Conservation (phyloP, 2,888 invertebrate genomes). For the Stratiomys singularior region DNA sequence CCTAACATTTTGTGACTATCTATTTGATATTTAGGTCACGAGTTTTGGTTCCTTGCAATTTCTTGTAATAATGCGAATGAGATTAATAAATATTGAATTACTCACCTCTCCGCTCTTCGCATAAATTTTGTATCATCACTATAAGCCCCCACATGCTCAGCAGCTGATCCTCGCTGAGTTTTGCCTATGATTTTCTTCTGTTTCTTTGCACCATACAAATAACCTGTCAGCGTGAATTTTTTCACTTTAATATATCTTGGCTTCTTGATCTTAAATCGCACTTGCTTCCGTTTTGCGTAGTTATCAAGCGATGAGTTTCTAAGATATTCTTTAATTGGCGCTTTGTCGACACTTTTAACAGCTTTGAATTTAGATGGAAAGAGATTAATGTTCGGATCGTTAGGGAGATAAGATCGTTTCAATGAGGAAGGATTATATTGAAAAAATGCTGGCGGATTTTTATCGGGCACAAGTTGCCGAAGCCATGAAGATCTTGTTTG, state of each 20-base stretch:
- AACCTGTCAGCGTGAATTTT: constrained; percentile 63
- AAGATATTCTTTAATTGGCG: constrained; percentile 53
- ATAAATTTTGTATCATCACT: constrained; percentile 45
- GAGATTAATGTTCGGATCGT: constrained; percentile 59
- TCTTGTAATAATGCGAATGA: too few species aligned
- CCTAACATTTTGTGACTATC: too few species aligned
- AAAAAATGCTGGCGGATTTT: constrained; percentile 54
- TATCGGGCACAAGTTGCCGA: constrained; percentile 58
- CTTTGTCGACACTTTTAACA: constrained; percentile 48
- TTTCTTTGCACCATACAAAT: constrained; percentile 54
- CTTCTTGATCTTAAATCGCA: constrained; percentile 58
- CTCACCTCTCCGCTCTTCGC: constrained; percentile 31
- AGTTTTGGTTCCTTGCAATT: too few species aligned
- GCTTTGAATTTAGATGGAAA: constrained; percentile 56
- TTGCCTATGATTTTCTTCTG: neutral
- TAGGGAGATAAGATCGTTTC: constrained; percentile 55
- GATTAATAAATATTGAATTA: too few species aligned
- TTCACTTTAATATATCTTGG: constrained; percentile 59
- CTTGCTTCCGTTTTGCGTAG: neutral
- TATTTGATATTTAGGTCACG: too few species aligned
- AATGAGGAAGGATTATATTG: constrained; percentile 26
- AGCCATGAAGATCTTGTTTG: constrained; percentile 62
- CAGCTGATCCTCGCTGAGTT: neutral
- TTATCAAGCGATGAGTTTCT: neutral
- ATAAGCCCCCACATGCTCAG: neutral